A percentile compares a stretch with the other conserved stretches of the same genome.
Conservation (phyloP, 92 coral and sea anemone genomes). For the Porites lobata region DNA sequence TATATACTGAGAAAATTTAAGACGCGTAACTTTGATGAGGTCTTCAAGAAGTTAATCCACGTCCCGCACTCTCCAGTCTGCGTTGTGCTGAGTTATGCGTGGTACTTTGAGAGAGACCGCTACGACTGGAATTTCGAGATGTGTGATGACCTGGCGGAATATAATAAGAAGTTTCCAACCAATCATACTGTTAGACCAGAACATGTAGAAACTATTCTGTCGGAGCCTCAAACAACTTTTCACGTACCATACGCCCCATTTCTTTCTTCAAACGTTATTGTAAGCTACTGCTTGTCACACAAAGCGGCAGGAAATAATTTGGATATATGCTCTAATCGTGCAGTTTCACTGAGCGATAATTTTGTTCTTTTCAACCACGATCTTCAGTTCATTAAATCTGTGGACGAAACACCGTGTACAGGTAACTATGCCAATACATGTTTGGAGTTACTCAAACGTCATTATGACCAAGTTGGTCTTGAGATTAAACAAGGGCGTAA, state of each 20-base stretch:
- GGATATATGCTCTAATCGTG: not conserved
- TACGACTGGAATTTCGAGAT: too few species aligned
- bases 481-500: not conserved
- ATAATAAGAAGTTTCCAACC: slow-evolving; percentile 29
- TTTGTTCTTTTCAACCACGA: slow-evolving; percentile 42
- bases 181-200: not conserved
- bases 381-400: slow-evolving; percentile 38
- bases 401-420: too few species aligned
- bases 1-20: not conserved
- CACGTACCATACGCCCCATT: not conserved
- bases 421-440: slow-evolving; percentile 20
- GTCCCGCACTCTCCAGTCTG: slow-evolving; percentile 40
- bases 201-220: not conserved
- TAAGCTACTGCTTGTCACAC: slow-evolving; percentile 37
- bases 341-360: slow-evolving; percentile 6
- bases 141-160: slow-evolving; percentile 6
- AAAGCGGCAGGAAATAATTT: not conserved
- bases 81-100: not conserved
- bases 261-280: slow-evolving; percentile 12
- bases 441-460: slow-evolving; percentile 14
- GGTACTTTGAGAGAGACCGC: too few species aligned
- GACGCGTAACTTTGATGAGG: slow-evolving; percentile 54
- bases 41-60: slow-evolving; percentile 28
- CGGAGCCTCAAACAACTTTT: too few species aligned
- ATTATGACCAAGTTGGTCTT: not conserved